These are phyloP conservation scores for Drosophila nasuta DNA, from an alignment of 1,140 invertebrate genomes.

Conservation along the genomic window DNA sequence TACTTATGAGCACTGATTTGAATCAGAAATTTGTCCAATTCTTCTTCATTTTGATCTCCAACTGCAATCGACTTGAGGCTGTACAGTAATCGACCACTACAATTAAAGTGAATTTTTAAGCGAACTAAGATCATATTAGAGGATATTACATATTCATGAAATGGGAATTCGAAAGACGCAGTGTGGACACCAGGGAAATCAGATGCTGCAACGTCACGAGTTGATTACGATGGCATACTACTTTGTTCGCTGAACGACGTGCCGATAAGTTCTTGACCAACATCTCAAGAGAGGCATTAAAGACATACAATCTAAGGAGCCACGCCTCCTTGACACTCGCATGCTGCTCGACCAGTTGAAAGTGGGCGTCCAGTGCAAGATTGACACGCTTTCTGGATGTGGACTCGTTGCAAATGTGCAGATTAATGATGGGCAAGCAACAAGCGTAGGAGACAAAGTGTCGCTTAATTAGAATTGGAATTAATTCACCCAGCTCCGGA, in stretches of 20 bases:
- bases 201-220: slow-evolving; percentile 36
- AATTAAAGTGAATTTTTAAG: not conserved
- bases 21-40: slow-evolving; percentile 49
- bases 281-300: slow-evolving; percentile 30
- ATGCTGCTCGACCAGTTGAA: slow-evolving; percentile 29
- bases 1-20: slow-evolving; percentile 52
- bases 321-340: slow-evolving; percentile 43
- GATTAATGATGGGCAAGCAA: slow-evolving; percentile 38
- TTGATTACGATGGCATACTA: slow-evolving; percentile 17
- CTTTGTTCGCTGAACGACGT: not conserved
- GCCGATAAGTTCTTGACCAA: slow-evolving; percentile 40
- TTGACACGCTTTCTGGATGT: not conserved
- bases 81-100: slow-evolving; percentile 36
- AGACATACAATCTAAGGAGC: slow-evolving; percentile 41
- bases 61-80: slow-evolving; percentile 9
- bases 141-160: slow-evolving; percentile 43
- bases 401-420: slow-evolving; percentile 36
- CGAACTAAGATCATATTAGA: not conserved
- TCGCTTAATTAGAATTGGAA: slow-evolving; percentile 37
- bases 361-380: slow-evolving; percentile 19
- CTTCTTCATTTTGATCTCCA: slow-evolving; percentile 12
- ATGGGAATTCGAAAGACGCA: slow-evolving; percentile 41
- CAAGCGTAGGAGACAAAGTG: slow-evolving; percentile 30
- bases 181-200: slow-evolving; percentile 20
- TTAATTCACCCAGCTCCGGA: slow-evolving; percentile 35